Percentiles rank a stretch among this genome's conserved stretches.
These are phyloP conservation scores for Tragopan temminckii DNA, from an alignment of 2,797 vertebrate genomes.

Conservation along the genomic window DNA sequence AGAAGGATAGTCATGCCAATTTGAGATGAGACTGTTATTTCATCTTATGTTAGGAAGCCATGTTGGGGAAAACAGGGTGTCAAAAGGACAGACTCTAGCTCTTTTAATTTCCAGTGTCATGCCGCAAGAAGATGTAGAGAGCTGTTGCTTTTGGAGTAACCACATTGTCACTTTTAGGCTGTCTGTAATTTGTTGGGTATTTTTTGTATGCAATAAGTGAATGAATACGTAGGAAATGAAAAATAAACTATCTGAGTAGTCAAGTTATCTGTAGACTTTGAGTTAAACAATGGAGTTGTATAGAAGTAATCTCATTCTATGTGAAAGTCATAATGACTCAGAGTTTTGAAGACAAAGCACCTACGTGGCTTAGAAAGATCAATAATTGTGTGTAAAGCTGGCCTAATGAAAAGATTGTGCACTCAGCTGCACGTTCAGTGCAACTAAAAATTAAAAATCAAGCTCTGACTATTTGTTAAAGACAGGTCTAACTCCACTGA, in stretches of 20 bases:
- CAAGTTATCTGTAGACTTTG: neutral
- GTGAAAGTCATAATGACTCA: neutral
- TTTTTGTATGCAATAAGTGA: neutral
- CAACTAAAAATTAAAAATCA: conserved; percentile 15
- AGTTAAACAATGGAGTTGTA: neutral
- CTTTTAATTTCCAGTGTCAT: neutral
- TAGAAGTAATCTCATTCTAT: neutral
- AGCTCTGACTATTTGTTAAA: conserved; percentile 37
- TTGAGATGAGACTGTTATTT: conserved; percentile 44
- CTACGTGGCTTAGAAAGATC: neutral
- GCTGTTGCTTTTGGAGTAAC: neutral
- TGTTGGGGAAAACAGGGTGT: neutral
- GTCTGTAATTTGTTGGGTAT: neutral
- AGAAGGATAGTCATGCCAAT: neutral
- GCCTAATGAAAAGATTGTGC: neutral
- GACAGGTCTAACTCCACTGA: neutral
- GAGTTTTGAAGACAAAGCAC: conserved; percentile 1
- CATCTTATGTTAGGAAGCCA: neutral
- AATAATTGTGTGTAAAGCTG: neutral
- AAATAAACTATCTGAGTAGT: neutral
- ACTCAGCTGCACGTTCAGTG: conserved; percentile 1
- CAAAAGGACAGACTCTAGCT: neutral
- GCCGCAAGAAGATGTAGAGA: neutral
- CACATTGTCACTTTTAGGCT: neutral
- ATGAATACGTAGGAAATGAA: conserved; percentile 1